Percentiles rank a stretch among this genome's conserved stretches.
phyloP scores from a whole-genome alignment of 2,888 invertebrate genomes.

The Hirtodrosophila histrioides region DNA sequence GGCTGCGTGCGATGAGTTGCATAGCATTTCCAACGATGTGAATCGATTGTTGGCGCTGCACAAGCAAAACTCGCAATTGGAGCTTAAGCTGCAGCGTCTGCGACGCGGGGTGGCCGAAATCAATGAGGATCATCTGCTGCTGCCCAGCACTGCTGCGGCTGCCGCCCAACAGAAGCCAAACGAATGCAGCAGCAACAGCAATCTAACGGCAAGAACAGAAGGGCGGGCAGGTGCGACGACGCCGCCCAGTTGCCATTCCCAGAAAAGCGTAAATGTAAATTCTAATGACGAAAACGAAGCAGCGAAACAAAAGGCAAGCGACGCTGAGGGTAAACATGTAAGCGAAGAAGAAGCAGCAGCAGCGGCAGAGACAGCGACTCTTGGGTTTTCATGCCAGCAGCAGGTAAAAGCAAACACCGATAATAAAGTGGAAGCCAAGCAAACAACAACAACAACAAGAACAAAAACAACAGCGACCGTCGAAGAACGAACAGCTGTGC shows the following conservation, averaged over 20 bases:
- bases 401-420: slow-evolving; percentile 72
- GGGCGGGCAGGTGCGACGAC: slow-evolving; percentile 29
- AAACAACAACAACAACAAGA: slow-evolving; percentile 38
- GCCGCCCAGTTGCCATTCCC: slow-evolving; percentile 44
- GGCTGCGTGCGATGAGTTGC: slow-evolving; percentile 78
- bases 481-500: slow-evolving; percentile 70
- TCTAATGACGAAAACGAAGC: slow-evolving; percentile 67
- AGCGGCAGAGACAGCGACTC: slow-evolving; percentile 39
- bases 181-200: slow-evolving; percentile 38
- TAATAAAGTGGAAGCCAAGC: slow-evolving; percentile 58
- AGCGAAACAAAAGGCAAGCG: slow-evolving; percentile 49
- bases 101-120: slow-evolving; percentile 81
- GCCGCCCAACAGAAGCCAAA: slow-evolving; percentile 60
- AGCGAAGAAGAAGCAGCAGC: slow-evolving; percentile 16
- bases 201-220: background rate
- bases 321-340: slow-evolving; percentile 60
- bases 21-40: slow-evolving; percentile 82
- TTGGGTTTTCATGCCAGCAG: slow-evolving; percentile 56
- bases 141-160: slow-evolving; percentile 56
- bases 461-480: slow-evolving; percentile 23
- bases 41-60: slow-evolving; percentile 79
- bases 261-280: slow-evolving; percentile 65
- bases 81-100: slow-evolving; percentile 80
- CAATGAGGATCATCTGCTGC: slow-evolving; percentile 81
- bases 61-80: slow-evolving; percentile 80